Conservation (phyloP, 1,140 invertebrate species). For the Drosophila funebris region DNA sequence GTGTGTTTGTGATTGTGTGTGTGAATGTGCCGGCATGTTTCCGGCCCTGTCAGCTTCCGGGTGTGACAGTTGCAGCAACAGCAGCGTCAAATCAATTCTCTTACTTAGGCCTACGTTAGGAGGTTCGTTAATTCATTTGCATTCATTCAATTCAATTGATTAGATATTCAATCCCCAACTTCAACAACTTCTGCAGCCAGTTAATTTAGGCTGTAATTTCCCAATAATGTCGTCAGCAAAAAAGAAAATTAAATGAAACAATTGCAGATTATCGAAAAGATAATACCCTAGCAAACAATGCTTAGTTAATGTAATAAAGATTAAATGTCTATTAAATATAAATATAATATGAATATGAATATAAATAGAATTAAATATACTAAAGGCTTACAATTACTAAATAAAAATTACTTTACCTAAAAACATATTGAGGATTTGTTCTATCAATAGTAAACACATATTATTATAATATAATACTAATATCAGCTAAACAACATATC, state of each 20-base stretch:
- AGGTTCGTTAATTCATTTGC: conserved; percentile 28
- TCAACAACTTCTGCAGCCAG: conserved; percentile 44
- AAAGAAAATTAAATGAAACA: neutral
- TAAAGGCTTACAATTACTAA: no score
- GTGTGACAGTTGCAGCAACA: neutral
- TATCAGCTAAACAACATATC: no score
- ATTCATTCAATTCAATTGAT: conserved; percentile 45
- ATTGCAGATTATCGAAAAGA: neutral
- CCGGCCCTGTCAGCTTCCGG: conserved; percentile 54
- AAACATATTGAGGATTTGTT: no score
- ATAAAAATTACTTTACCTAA: no score
- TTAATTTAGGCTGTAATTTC: conserved; percentile 68
- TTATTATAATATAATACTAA: no score
- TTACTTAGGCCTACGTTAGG: conserved; percentile 2
- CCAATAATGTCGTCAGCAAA: conserved; percentile 45
- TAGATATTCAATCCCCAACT: conserved; percentile 39
- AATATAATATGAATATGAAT: no score
- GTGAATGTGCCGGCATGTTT: conserved; percentile 45
- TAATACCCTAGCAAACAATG: neutral
- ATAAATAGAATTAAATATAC: no score
- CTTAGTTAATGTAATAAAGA: neutral
- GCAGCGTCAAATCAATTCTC: conserved; percentile 43
- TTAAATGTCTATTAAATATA: no score
- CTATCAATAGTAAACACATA: no score
- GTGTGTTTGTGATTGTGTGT: conserved; percentile 3